phyloP scores from a whole-genome alignment of 2,888 invertebrate genomes.

The Lasioglossum zephyrum region DNA sequence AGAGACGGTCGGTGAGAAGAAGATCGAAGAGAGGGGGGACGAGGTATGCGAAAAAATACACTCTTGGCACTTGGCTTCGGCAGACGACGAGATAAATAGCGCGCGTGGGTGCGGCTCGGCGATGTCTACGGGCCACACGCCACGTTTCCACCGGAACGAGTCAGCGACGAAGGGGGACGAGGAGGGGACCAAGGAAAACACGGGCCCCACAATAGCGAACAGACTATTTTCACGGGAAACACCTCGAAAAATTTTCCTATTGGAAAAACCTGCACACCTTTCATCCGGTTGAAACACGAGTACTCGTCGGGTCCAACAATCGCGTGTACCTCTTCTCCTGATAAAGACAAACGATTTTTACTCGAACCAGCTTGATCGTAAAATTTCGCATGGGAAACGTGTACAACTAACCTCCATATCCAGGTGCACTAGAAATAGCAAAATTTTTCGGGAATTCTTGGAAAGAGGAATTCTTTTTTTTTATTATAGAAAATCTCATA shows the following conservation, averaged over 20 bases:
- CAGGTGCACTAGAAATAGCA: neutral
- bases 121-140: conserved; percentile 78
- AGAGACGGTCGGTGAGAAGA: neutral
- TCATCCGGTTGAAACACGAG: neutral
- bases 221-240: conserved; percentile 11
- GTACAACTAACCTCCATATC: neutral
- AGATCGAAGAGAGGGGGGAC: conserved; percentile 13
- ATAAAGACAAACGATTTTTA: too few species aligned
- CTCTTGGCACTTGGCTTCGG: conserved; percentile 80
- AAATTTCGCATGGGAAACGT: neutral
- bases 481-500: too few species aligned
- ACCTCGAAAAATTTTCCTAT: neutral
- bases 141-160: conserved; percentile 72
- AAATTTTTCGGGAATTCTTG: too few species aligned
- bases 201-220: conserved; percentile 3
- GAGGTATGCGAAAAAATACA: conserved; percentile 76
- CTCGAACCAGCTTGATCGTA: too few species aligned
- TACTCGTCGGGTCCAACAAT: neutral
- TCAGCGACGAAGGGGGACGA: conserved; percentile 49
- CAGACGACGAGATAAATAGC: conserved; percentile 80
- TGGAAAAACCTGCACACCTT: neutral
- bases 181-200: conserved; percentile 38
- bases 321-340: neutral
- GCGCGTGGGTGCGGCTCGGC: conserved; percentile 81
- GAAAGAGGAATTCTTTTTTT: too few species aligned